Evolutionary conservation across 2,113 vertebrate genomes (phyloP), one percentile per base, ranked within the genome.

Genomic region (Aptenodytes patagonicus): DNA sequence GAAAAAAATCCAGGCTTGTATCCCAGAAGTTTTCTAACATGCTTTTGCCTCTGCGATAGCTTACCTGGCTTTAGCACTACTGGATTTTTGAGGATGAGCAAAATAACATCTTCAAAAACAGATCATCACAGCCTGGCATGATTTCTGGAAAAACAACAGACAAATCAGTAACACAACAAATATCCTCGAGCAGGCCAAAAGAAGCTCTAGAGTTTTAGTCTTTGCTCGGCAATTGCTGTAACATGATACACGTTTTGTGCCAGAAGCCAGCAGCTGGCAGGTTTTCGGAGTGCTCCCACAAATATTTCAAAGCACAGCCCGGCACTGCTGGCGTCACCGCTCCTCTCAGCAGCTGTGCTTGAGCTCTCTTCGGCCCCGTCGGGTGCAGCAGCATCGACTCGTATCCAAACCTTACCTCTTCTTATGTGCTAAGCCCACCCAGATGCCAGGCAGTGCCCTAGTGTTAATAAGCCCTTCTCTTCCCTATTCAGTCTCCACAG

Each of bases 381-480:
- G 0, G 17, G 24, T 51, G n/a, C 65, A 14, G 32, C 40, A 73
- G 18, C 47, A 42, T 13, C 6, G 0, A 20, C 60, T 83, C 0
- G 0, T 16, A 46, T 16, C 42, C 47, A 52, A 51, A 40, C 10
- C 29, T 64, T 52, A 28, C 29, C 52, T 69, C 34, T 83, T 40
- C 86, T 72, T 22, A 13, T 6, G 17, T 21, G 10, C 16, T 89
- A 92, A 85, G n/a, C 26, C 57, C 85, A 76, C 12, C 13, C 68
- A 79, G 68, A 29, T 54, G 34, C 36, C 26, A 57, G 47, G 54
- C 40, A 85, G 40, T 16, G 40, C 32, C 24, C 14, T 20, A 4
- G 29, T 6, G 10, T 42, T 58, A 60, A 38, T 26, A 42, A 77
- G 17, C n/a, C 49, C 31, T 70, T 51, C n/a, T 8, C 28, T 24